Conservation (phyloP, 2,888 invertebrate species). For the Buathra laborator region DNA sequence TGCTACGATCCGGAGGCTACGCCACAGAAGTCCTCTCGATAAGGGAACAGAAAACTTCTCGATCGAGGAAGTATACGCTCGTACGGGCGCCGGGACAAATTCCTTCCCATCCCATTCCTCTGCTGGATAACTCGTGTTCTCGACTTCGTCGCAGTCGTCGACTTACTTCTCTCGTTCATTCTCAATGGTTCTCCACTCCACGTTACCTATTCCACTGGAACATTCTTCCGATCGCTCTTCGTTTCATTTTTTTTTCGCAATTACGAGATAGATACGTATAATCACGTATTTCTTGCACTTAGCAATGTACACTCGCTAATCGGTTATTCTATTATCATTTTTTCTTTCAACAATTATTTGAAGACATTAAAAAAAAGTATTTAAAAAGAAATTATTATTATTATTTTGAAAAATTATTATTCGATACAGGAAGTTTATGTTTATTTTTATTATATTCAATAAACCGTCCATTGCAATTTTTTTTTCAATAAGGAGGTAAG, state of each 20-base stretch:
- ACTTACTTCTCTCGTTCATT: constrained; percentile 33
- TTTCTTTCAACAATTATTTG: too few relatives aligned
- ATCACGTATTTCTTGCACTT: too few relatives aligned
- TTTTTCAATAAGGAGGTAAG: too few relatives aligned
- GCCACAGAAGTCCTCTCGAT: constrained; percentile 19
- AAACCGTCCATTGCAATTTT: too few relatives aligned
- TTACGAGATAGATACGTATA: too few relatives aligned
- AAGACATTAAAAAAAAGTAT: too few relatives aligned
- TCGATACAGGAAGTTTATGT: too few relatives aligned
- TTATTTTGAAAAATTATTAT: too few relatives aligned
- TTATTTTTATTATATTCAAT: too few relatives aligned
- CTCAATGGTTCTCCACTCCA: constrained; percentile 50
- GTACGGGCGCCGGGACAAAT: constrained; percentile 36
- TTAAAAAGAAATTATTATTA: too few relatives aligned
- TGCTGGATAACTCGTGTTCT: background rate
- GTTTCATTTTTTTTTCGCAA: background rate
- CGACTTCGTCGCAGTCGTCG: constrained; percentile 6
- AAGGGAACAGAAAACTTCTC: constrained; percentile 40
- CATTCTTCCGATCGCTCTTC: constrained; percentile 49
- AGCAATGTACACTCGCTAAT: too few relatives aligned
- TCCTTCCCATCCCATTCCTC: constrained; percentile 20
- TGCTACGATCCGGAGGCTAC: constrained; percentile 20
- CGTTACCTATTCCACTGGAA: constrained; percentile 52
- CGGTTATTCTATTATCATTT: too few relatives aligned
- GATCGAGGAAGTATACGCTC: constrained; percentile 14